These are phyloP conservation scores for Drosophila busckii DNA, from an alignment of 1,140 invertebrate species.

Conservation along the genomic window DNA sequence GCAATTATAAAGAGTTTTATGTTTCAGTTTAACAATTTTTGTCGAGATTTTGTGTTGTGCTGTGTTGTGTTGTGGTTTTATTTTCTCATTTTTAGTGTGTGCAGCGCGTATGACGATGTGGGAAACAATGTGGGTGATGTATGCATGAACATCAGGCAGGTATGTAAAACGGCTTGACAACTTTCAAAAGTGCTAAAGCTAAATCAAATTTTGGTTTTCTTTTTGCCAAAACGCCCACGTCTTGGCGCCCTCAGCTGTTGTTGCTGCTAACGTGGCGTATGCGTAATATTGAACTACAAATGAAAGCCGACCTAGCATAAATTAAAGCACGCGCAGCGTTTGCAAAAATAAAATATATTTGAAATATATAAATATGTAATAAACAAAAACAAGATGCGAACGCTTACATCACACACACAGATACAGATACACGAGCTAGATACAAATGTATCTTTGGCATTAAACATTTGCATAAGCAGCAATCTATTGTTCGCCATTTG, in stretches of 20 bases:
- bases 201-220: constrained; percentile 55
- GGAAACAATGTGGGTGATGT: background rate
- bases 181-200: constrained; percentile 74
- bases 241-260: constrained; percentile 35
- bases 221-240: constrained; percentile 15
- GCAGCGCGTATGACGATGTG: constrained; percentile 57
- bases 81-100: constrained; percentile 62
- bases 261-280: constrained; percentile 33
- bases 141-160: background rate
- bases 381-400: constrained; percentile 19
- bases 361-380: background rate
- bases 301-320: constrained; percentile 69
- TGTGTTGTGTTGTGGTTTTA: no score
- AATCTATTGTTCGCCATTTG: constrained; percentile 55
- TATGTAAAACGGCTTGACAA: constrained; percentile 32
- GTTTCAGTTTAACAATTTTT: constrained; percentile 64
- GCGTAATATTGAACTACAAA: constrained; percentile 38
- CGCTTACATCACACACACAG: constrained; percentile 64
- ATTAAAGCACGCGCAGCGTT: no score
- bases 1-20: constrained; percentile 76
- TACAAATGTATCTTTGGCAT: constrained; percentile 3
- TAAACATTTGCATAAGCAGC: constrained; percentile 60
- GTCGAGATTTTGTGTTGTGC: no score
- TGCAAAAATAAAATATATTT: no score
- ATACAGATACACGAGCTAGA: no score